These are phyloP conservation scores for Centropus bengalensis DNA, from an alignment of 2,113 vertebrate species.

Conservation along the genomic window DNA sequence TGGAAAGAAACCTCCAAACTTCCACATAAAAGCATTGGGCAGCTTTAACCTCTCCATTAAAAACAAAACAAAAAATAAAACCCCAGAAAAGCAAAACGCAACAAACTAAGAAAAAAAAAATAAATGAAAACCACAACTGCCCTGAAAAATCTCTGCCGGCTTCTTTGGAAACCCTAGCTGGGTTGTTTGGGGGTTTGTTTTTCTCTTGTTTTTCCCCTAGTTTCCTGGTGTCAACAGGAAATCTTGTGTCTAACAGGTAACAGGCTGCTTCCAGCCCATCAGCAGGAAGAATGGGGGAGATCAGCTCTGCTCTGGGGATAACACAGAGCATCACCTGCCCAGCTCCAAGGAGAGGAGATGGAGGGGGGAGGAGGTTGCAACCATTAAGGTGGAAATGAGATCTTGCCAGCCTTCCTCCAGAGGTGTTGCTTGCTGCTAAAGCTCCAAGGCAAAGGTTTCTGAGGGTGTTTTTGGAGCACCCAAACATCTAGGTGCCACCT, in stretches of 20 bases:
- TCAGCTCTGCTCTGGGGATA: conserved; percentile 76
- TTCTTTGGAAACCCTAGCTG: conserved; percentile 36
- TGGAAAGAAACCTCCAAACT: conserved; percentile 52
- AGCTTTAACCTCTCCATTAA: conserved; percentile 55
- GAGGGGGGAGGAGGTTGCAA: conserved; percentile 34
- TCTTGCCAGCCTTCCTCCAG: conserved; percentile 67
- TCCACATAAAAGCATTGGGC: conserved; percentile 43
- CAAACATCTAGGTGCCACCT: no score
- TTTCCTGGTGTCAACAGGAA: conserved; percentile 64
- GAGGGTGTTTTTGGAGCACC: background rate
- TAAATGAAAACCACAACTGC: background rate
- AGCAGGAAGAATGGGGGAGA: conserved; percentile 79
- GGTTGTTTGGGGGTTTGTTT: background rate
- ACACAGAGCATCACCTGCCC: conserved; percentile 84
- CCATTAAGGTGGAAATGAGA: conserved; percentile 86
- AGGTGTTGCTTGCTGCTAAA: conserved; percentile 18
- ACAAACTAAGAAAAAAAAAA: background rate
- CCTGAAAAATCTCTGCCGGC: conserved; percentile 44
- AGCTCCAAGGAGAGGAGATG: conserved; percentile 60
- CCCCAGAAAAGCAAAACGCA: no score
- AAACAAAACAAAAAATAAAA: background rate
- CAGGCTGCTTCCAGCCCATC: conserved; percentile 74
- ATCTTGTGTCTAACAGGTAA: conserved; percentile 78
- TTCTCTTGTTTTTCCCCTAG: background rate
- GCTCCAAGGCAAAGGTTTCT: background rate